A percentile compares a stretch with the other conserved stretches of the same genome.
These are phyloP conservation scores for Etheostoma spectabile DNA, from an alignment of 2,113 vertebrate genomes.

Conservation along the genomic window DNA sequence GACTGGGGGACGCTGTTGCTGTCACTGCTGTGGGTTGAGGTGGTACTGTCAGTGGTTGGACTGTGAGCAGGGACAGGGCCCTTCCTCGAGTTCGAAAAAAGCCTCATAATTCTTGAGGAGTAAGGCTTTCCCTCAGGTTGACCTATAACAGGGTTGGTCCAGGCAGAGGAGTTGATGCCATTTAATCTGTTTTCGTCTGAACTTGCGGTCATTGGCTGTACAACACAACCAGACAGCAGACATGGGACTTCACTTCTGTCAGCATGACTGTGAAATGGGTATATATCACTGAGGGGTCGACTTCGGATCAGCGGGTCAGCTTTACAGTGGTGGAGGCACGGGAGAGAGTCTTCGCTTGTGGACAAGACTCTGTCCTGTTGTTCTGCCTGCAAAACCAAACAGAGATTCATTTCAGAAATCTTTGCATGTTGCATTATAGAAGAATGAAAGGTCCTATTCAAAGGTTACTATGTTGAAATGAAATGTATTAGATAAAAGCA, in stretches of 20 bases:
- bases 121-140: slow-evolving; percentile 83
- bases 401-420: slow-evolving; percentile 26
- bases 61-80: slow-evolving; percentile 57
- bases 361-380: slow-evolving; percentile 79
- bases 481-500: slow-evolving; percentile 1
- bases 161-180: slow-evolving; percentile 72
- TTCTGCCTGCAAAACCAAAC: slow-evolving; percentile 82
- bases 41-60: slow-evolving; percentile 76
- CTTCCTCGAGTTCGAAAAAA: slow-evolving; percentile 89
- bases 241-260: slow-evolving; percentile 59
- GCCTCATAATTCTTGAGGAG: slow-evolving; percentile 88
- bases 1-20: slow-evolving; percentile 78
- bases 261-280: slow-evolving; percentile 71
- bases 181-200: slow-evolving; percentile 80
- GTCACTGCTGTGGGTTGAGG: slow-evolving; percentile 73
- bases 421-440: not conserved
- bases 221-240: slow-evolving; percentile 73
- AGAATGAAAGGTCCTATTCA: not conserved
- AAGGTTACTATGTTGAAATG: not conserved
- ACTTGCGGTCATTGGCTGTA: slow-evolving; percentile 82
- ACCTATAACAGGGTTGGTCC: slow-evolving; percentile 73
- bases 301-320: slow-evolving; percentile 67
- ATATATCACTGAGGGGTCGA: slow-evolving; percentile 62
- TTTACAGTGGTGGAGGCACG: slow-evolving; percentile 59
- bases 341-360: slow-evolving; percentile 69